Evolutionary conservation across 2,113 vertebrate genomes (phyloP).

Genomic region (Indicator maculatus): DNA sequence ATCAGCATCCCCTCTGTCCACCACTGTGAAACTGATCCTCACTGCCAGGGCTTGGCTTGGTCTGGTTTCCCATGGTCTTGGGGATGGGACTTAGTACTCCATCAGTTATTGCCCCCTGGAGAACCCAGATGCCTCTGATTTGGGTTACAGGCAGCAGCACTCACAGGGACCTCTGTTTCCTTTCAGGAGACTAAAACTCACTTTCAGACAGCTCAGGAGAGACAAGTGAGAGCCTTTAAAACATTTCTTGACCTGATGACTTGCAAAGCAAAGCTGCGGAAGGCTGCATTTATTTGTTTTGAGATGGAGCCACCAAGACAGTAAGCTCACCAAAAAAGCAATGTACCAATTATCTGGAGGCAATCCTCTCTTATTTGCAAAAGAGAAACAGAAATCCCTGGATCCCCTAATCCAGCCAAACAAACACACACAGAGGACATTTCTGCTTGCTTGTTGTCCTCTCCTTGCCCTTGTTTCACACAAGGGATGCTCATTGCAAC

Average conservation of each 20-base stretch:
- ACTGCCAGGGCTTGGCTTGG: background rate
- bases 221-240: background rate
- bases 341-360: background rate
- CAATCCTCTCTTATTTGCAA: background rate
- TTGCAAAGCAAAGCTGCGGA: background rate
- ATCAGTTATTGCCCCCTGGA: background rate
- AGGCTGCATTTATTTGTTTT: background rate
- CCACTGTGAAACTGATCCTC: background rate
- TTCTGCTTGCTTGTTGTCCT: background rate
- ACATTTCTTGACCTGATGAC: background rate
- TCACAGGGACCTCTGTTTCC: background rate
- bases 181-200: background rate
- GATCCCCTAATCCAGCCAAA: background rate
- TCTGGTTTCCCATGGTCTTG: background rate
- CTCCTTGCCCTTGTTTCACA: background rate
- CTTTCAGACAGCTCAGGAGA: background rate
- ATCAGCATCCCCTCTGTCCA: background rate
- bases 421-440: background rate
- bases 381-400: background rate
- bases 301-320: background rate
- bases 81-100: background rate
- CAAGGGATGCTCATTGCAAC: background rate
- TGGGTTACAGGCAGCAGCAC: background rate
- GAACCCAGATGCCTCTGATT: background rate
- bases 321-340: background rate